These are phyloP conservation scores for Bursaphelenchus okinawaensis DNA, from an alignment of 2,888 invertebrate species.

Conservation along the genomic window DNA sequence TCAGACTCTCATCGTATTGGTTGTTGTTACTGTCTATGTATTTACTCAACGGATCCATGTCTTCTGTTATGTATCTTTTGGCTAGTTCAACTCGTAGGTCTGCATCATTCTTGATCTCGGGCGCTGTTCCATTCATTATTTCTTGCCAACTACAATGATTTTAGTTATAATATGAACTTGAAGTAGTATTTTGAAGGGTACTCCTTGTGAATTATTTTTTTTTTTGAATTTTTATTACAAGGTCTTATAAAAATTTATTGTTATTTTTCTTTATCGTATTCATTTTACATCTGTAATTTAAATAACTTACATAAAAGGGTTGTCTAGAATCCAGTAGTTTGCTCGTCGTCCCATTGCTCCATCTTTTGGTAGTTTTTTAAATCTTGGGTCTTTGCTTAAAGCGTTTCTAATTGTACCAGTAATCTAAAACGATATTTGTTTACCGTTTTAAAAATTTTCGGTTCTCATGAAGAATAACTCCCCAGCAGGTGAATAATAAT, in stretches of 20 bases:
- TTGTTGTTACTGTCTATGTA: not conserved
- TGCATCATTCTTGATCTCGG: not conserved
- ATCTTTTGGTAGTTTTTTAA: not conserved
- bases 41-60: not conserved
- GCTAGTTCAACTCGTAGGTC: not conserved
- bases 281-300: too few relatives aligned
- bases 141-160: not conserved
- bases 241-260: too few relatives aligned
- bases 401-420: conserved; percentile 1
- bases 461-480: too few relatives aligned
- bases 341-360: not conserved
- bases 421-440: not conserved
- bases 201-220: not conserved
- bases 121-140: conserved; percentile 1
- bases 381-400: not conserved
- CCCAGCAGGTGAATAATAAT: too few relatives aligned
- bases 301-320: not conserved
- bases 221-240: too few relatives aligned
- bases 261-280: too few relatives aligned
- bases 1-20: not conserved
- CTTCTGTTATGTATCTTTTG: not conserved
- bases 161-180: not conserved
- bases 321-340: not conserved
- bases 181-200: too few relatives aligned
- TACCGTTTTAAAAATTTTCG: not conserved